phyloP scores from a whole-genome alignment of 2,113 vertebrate species.

The Sturnira hondurensis region DNA sequence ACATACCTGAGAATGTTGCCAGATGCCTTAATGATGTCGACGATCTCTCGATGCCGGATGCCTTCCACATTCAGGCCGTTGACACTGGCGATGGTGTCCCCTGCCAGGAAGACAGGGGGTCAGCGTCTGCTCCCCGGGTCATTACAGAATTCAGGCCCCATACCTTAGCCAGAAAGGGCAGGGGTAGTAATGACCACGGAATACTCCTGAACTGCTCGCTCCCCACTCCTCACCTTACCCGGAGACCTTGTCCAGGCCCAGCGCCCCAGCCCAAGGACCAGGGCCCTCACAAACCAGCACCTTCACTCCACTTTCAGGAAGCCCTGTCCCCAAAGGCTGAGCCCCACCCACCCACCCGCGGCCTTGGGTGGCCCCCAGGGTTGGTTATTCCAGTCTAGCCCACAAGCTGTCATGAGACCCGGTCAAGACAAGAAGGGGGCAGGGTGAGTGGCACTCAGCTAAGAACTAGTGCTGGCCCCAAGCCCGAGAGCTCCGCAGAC shows the following conservation, averaged over 20 bases:
- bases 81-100: slow-evolving; percentile 92
- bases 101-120: slow-evolving; percentile 74
- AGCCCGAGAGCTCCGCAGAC: background rate
- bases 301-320: background rate
- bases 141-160: background rate
- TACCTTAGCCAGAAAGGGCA: background rate
- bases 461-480: background rate
- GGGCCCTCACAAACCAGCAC: background rate
- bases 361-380: background rate
- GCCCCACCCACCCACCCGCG: background rate
- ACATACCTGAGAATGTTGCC: slow-evolving; percentile 89
- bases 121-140: background rate
- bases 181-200: background rate
- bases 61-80: slow-evolving; percentile 91
- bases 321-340: background rate
- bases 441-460: background rate
- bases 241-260: background rate
- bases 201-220: background rate
- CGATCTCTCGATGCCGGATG: slow-evolving; percentile 91
- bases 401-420: background rate
- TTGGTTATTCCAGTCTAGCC: background rate
- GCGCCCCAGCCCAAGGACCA: background rate
- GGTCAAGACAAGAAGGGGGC: background rate
- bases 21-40: slow-evolving; percentile 92
- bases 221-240: background rate